Conservation (phyloP, 2,888 invertebrate genomes). For the Schizotus pectinicornis region DNA sequence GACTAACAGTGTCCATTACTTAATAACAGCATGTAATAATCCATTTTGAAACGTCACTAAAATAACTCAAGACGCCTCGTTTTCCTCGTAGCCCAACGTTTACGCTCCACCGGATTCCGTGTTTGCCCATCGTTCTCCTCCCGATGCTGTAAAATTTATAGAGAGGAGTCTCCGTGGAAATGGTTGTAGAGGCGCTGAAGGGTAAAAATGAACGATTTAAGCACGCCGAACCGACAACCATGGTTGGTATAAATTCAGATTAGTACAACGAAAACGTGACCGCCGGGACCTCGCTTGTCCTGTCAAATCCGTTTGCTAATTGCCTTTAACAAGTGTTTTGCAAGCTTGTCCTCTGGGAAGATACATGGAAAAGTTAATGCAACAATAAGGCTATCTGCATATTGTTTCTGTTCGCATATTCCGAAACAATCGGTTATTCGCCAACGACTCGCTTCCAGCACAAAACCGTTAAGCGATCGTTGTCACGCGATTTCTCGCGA, state of each 20-base stretch:
- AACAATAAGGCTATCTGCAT: conserved; percentile 31
- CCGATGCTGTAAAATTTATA: not conserved
- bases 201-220: conserved; percentile 9
- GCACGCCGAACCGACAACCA: conserved; percentile 17
- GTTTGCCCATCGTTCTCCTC: conserved; percentile 16
- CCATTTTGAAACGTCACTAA: conserved; percentile 25
- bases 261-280: conserved; percentile 35
- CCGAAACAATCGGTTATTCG: conserved; percentile 15
- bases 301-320: conserved; percentile 38
- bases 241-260: conserved; percentile 30
- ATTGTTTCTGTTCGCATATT: conserved; percentile 20
- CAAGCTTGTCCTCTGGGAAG: conserved; percentile 35
- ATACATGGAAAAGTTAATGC: conserved; percentile 31
- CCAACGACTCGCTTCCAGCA: conserved; percentile 13
- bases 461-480: conserved; percentile 11
- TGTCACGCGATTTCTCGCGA: conserved; percentile 12
- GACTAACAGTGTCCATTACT: conserved; percentile 6
- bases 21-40: conserved; percentile 23
- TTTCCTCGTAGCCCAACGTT: too few relatives aligned
- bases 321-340: conserved; percentile 37
- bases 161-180: conserved; percentile 1
- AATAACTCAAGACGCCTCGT: conserved; percentile 13
- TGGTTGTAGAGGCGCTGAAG: not conserved
- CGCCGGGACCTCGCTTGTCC: conserved; percentile 34
- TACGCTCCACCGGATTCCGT: not conserved